phyloP scores from a whole-genome alignment of 2,113 vertebrate genomes.

The Tachycineta bicolor region DNA sequence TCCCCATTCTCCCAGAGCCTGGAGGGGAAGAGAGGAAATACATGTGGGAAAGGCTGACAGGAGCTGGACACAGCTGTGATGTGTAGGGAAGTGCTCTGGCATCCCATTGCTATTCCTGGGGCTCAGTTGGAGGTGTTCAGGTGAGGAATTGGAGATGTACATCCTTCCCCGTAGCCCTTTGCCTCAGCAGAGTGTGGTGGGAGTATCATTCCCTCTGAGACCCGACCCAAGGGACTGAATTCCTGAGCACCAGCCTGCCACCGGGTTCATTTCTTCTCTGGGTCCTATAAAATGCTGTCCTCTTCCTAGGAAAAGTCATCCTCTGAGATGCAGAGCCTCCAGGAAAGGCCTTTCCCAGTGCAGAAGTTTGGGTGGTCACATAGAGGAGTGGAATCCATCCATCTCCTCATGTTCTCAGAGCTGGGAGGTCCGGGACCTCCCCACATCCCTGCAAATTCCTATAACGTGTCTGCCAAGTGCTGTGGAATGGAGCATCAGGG shows the following conservation, averaged over 20 bases:
- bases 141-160: not conserved
- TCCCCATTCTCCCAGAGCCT: not conserved
- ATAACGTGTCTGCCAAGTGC: not conserved
- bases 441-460: not conserved
- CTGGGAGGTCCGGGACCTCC: not conserved
- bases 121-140: accelerated
- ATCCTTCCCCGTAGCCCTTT: not conserved
- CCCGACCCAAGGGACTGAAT: accelerated
- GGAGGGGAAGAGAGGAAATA: not conserved
- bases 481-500: not conserved
- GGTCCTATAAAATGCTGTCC: not conserved
- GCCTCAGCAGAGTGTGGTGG: not conserved
- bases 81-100: not conserved
- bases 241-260: not conserved
- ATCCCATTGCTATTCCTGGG: not conserved
- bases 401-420: not conserved
- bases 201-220: not conserved
- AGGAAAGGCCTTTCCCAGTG: not conserved
- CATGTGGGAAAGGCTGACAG: not conserved
- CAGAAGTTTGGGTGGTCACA: not conserved
- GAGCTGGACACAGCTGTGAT: not conserved
- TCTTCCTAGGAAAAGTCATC: not conserved
- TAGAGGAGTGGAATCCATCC: not conserved
- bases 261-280: not conserved
- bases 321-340: not conserved